phyloP scores from a whole-genome alignment of 2,113 vertebrate genomes.

The Rhea americana region DNA sequence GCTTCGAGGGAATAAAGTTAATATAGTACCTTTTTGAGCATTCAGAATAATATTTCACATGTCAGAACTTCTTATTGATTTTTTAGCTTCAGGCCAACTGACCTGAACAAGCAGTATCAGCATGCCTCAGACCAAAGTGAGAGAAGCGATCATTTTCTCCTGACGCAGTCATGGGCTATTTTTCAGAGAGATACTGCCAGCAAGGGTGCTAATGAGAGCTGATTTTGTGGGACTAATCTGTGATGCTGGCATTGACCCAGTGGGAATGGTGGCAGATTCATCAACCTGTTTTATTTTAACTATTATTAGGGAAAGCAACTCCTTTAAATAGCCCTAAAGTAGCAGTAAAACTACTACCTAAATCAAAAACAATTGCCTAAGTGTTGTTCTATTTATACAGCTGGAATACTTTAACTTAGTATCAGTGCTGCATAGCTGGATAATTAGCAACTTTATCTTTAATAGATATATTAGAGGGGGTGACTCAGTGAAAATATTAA shows the following conservation, averaged over 20 bases:
- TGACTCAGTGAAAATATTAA: not conserved
- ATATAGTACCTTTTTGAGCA: not conserved
- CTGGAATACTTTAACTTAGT: conserved; percentile 28
- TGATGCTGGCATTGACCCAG: not conserved
- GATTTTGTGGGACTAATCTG: not conserved
- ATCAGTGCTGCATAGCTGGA: not conserved
- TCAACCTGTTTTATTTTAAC: conserved; percentile 5
- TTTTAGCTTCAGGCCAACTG: not conserved
- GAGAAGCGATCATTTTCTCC: not conserved
- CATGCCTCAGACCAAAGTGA: not conserved
- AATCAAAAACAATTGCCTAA: conserved; percentile 39
- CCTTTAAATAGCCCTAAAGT: conserved; percentile 39
- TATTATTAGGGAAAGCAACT: not conserved
- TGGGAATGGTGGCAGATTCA: not conserved
- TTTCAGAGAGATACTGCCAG: not conserved
- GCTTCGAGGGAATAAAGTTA: not conserved
- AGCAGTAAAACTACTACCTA: conserved; percentile 42
- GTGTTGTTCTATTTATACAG: conserved; percentile 48
- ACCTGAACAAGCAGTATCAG: not conserved
- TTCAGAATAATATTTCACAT: not conserved
- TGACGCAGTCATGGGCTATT: not conserved
- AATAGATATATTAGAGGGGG: not conserved
- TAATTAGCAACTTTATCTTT: conserved; percentile 3
- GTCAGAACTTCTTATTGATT: not conserved
- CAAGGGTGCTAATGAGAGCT: conserved; percentile 3